These are phyloP conservation scores for Hypercompe scribonia DNA, from an alignment of 2,888 invertebrate species.

Conservation along the genomic window DNA sequence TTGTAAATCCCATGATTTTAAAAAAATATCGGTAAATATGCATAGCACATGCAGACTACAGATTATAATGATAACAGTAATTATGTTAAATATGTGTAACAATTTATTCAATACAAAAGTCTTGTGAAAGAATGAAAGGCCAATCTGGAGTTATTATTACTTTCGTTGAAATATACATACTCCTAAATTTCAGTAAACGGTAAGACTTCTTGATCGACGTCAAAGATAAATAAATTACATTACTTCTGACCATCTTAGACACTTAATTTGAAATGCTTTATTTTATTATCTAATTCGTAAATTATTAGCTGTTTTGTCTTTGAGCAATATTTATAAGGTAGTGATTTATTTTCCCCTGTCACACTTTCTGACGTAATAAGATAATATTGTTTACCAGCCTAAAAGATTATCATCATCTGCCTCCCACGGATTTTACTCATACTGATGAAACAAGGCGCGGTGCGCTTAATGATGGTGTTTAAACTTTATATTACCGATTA, in stretches of 20 bases:
- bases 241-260: neutral
- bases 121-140: neutral
- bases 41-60: neutral
- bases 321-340: neutral
- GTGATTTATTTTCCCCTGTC: neutral
- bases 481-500: constrained; percentile 32
- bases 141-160: neutral
- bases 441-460: constrained; percentile 45
- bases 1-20: neutral
- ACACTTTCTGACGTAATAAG: constrained; percentile 22
- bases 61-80: neutral
- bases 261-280: neutral
- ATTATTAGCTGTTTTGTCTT: neutral
- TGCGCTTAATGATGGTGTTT: constrained; percentile 37
- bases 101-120: neutral
- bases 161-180: neutral
- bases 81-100: neutral
- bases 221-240: neutral
- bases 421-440: constrained; percentile 28
- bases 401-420: constrained; percentile 19
- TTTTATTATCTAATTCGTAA: neutral
- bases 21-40: neutral
- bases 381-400: constrained; percentile 35
- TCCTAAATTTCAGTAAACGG: too few relatives aligned
- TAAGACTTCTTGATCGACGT: neutral